phyloP scores from a whole-genome alignment of 2,888 invertebrate species.

The Ceramica pisi region DNA sequence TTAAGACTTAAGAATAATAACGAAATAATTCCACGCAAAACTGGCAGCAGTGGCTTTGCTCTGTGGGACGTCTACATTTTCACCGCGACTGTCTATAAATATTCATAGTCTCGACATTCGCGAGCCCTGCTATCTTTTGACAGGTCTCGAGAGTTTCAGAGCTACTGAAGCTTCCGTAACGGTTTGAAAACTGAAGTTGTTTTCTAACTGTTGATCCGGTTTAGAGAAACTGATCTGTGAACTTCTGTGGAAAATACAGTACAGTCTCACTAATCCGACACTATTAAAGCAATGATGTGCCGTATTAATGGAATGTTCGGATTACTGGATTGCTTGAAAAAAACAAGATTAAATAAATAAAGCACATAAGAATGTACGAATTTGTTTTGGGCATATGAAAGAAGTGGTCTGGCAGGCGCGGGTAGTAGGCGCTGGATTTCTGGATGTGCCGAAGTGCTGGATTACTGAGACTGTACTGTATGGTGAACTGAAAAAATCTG shows the following conservation, averaged over 20 bases:
- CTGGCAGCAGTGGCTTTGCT: conserved; percentile 40
- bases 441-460: too few relatives aligned
- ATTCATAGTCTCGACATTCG: conserved; percentile 69
- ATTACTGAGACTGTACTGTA: too few relatives aligned
- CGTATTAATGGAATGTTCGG: too few relatives aligned
- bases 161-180: conserved; percentile 36
- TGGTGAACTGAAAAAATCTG: background rate
- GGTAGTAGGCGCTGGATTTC: too few relatives aligned
- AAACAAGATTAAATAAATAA: too few relatives aligned
- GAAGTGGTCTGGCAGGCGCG: too few relatives aligned
- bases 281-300: too few relatives aligned
- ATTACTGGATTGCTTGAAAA: too few relatives aligned
- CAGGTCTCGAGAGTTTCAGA: conserved; percentile 58
- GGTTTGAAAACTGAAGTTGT: conserved; percentile 20
- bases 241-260: conserved; percentile 3
- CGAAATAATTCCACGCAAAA: conserved; percentile 3
- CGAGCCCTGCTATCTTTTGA: conserved; percentile 62
- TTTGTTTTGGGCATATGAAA: too few relatives aligned
- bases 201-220: conserved; percentile 20
- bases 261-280: too few relatives aligned
- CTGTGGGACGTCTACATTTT: conserved; percentile 38
- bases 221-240: conserved; percentile 1
- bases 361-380: too few relatives aligned
- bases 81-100: conserved; percentile 70
- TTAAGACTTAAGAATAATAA: conserved; percentile 16